Evolutionary conservation across 2,888 invertebrate species (phyloP).

Genomic region (Mesorhabditis belari): DNA sequence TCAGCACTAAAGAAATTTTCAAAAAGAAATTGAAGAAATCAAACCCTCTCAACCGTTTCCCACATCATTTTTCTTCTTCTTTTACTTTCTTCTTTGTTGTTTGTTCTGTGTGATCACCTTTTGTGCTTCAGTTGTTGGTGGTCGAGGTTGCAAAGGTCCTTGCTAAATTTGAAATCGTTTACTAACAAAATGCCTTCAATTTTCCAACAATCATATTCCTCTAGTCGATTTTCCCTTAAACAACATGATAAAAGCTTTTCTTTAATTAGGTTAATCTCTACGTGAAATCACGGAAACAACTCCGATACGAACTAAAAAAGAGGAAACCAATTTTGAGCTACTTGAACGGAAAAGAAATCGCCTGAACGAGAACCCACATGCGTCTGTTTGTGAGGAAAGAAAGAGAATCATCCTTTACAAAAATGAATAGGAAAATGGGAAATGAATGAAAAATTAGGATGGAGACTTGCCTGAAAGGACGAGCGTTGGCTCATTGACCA

Average conservation of each 20-base stretch:
- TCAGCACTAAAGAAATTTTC: neutral
- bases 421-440: too few species aligned
- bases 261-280: too few species aligned
- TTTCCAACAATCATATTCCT: neutral
- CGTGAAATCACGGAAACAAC: too few species aligned
- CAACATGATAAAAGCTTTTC: conserved; percentile 1
- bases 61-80: neutral
- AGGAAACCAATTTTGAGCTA: too few species aligned
- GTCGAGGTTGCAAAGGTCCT: conserved; percentile 21
- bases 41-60: too few species aligned
- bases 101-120: neutral
- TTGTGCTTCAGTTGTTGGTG: conserved; percentile 16
- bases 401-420: too few species aligned
- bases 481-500: neutral
- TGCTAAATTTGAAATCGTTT: conserved; percentile 1
- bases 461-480: neutral
- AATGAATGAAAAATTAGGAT: too few species aligned
- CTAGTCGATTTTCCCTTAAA: too few species aligned
- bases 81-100: neutral
- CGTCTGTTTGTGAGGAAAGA: too few species aligned
- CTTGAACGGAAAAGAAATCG: too few species aligned
- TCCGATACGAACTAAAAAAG: too few species aligned
- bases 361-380: too few species aligned
- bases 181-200: neutral
- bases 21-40: neutral